phyloP scores from a whole-genome alignment of 2,797 vertebrate species.

The Hydrophis major region DNA sequence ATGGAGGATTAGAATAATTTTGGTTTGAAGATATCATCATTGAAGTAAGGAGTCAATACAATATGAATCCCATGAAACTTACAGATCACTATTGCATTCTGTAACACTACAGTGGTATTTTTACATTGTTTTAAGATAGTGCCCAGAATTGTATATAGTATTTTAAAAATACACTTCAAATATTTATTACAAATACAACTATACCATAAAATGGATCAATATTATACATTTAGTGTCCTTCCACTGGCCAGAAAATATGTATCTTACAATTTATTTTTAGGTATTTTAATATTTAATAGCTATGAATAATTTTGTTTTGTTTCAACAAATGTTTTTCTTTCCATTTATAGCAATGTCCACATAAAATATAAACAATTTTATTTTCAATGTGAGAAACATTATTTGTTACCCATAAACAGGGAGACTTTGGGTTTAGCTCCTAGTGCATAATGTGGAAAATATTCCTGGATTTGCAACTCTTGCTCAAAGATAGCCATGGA shows the following conservation, averaged over 20 bases:
- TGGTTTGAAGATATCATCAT: not conserved
- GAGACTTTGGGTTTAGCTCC: not conserved
- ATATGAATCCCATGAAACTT: not conserved
- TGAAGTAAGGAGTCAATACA: not conserved
- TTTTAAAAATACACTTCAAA: not conserved
- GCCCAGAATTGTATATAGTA: not conserved
- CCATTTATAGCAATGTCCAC: constrained; percentile 44
- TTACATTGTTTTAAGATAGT: not conserved
- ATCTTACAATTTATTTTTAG: not conserved
- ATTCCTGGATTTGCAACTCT: not conserved
- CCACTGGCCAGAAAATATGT: not conserved
- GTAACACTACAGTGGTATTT: not conserved
- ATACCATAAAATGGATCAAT: not conserved
- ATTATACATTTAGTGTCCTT: not conserved
- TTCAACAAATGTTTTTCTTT: constrained; percentile 43
- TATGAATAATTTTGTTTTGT: constrained; percentile 20
- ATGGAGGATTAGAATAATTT: not conserved
- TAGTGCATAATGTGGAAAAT: not conserved
- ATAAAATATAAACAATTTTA: constrained; percentile 41
- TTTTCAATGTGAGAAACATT: not conserved
- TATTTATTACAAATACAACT: not conserved
- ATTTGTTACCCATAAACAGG: not conserved
- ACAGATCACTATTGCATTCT: not conserved
- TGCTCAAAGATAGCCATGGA: not conserved
- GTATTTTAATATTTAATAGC: not conserved